A percentile compares a stretch with the other conserved stretches of the same genome.
These are phyloP conservation scores for Fragum sueziense DNA, from an alignment of 2,888 invertebrate genomes.

Conservation along the genomic window DNA sequence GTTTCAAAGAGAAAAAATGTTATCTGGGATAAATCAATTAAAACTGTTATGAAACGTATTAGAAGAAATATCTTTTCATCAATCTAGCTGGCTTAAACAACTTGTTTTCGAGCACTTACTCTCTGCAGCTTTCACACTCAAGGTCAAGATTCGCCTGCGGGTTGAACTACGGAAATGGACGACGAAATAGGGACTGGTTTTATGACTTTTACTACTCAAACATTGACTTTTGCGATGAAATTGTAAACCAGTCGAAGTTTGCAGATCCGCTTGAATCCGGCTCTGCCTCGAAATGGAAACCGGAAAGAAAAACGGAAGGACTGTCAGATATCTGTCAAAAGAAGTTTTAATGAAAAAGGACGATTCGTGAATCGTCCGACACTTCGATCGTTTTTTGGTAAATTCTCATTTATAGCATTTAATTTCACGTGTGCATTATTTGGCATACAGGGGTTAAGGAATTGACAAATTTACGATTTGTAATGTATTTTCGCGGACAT, in stretches of 20 bases:
- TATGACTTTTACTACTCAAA: background rate
- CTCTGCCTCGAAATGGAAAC: background rate
- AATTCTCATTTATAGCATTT: background rate
- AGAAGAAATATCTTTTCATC: no score
- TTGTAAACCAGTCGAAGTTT: background rate
- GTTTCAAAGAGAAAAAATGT: no score
- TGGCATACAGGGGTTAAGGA: background rate
- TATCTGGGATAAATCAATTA: no score
- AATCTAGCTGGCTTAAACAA: no score
- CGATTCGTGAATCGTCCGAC: background rate
- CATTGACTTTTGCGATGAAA: background rate
- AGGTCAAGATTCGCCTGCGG: slow-evolving; percentile 44
- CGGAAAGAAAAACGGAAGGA: background rate
- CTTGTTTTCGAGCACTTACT: background rate
- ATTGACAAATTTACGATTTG: background rate
- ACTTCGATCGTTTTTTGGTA: background rate
- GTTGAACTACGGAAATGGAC: slow-evolving; percentile 3
- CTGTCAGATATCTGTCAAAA: background rate
- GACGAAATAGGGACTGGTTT: background rate
- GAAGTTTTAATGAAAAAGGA: background rate
- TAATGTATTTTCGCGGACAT: background rate
- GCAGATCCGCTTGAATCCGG: no score
- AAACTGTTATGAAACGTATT: no score
- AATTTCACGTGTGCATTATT: background rate
- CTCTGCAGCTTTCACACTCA: slow-evolving; percentile 20